Evolutionary conservation across 2,797 vertebrate genomes (phyloP), one percentile per base, ranked within the genome.

Genomic region (Macroramphosus scolopax): DNA sequence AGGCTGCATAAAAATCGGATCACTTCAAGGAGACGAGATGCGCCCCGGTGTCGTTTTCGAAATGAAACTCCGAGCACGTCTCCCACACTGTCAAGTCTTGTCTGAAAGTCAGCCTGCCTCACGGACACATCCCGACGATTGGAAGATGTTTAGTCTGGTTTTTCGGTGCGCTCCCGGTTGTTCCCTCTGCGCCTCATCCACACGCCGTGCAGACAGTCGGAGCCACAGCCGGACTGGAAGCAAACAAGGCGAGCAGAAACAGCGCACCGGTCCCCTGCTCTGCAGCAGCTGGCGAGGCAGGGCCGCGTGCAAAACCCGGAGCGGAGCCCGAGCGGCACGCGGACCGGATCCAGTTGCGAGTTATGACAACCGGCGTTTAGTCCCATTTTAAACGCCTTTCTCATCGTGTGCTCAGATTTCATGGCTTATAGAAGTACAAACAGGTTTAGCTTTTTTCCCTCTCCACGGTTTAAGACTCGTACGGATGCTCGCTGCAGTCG

Each of bases 221-320:
- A 71, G 81, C 68, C 75, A 3, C 53, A 65, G 75, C 72, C 78
- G 68, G 83, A 86, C 81, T 84, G 67, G 77, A 78, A 65, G 81
- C 83, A 64, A 77, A 76, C 75, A 61, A 77, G 79, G 63, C 77
- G 78, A 77, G 48, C 60, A 72, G 54, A 59, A 59, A 57, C 76
- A 70, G 88, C 84, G 87, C 75, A 89, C 85, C 79, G 87, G 86
- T 88, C 84, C 85, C 86, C 81, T 78, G 85, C 86, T 84, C 87
- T 85, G 90, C 91, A 87, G 91, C 83, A 88, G 91, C 84, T 87
- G 83, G 87, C 82, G 79, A 70, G 51, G 79, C 74, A 68, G 47
- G 83, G 89, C 84, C 66, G 75, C 10, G 12, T 71, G 47, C 51
- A 93, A 97, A 92, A 91, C 92, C 85, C 68, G 93, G 92, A 83